Evolutionary conservation across 2,797 vertebrate genomes (phyloP).

Genomic region (Chaetophractus vellerosus): DNA sequence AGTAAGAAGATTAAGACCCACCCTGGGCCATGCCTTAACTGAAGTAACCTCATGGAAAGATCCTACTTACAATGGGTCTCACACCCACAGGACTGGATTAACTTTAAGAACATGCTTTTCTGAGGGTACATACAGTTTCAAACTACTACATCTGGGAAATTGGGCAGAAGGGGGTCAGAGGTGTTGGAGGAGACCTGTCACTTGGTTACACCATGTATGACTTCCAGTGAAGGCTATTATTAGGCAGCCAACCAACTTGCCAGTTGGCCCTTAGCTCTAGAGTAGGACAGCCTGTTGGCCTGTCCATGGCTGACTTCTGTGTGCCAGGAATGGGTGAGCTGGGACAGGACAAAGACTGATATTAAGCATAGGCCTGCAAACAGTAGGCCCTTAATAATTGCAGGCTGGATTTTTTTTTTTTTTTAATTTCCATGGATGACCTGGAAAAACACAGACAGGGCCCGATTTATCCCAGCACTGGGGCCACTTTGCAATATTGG

Average conservation of each 20-base stretch:
- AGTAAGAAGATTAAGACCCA: no score
- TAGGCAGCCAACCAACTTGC: neutral
- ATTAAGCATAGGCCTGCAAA: neutral
- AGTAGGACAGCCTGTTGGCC: neutral
- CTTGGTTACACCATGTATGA: neutral
- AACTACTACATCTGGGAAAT: neutral
- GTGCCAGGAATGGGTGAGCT: neutral
- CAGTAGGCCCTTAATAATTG: neutral
- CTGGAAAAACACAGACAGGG: neutral
- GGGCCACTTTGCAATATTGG: conserved; percentile 17
- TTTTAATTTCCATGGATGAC: neutral
- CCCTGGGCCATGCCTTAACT: no score
- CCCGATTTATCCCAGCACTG: neutral
- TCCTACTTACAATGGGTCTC: no score
- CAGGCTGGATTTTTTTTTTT: neutral
- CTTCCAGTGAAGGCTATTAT: neutral
- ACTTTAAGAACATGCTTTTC: no score
- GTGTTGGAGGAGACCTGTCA: neutral
- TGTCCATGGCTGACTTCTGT: neutral
- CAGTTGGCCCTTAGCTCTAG: neutral
- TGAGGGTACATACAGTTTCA: no score
- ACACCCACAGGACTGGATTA: no score
- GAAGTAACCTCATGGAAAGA: no score
- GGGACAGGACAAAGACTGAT: neutral
- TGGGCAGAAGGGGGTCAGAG: neutral